Evolutionary conservation across 2,888 invertebrate genomes (phyloP), one percentile per base, ranked within the genome.

Genomic region (Cylloceria caligata): DNA sequence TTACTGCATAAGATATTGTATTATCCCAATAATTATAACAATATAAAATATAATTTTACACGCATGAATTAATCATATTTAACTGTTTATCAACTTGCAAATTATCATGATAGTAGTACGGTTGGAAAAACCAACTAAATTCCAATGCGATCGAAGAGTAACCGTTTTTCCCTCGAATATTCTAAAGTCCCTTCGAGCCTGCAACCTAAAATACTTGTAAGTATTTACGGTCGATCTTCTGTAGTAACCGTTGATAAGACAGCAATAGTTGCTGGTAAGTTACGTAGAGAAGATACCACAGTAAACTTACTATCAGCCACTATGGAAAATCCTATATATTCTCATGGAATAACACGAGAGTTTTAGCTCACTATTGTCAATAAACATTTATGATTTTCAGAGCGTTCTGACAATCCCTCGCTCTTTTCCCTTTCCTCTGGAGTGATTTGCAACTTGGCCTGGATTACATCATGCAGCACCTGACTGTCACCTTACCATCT

Each of bases 391-490:
- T 13, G 13, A 24, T 11, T 30, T 30, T 6, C 16, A 1, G 4
- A 57, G n/a, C 0, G 16, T 30, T n/a, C 6, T 6, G n/a, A 6
- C 1, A 57, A 30, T 57, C 5, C 21, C 13, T 19, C 36, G 3
- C n/a, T 19, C 6, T 2, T 19, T 21, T 5, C 19, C 34, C 36
- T n/a, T 30, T 49, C 30, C 62, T 13, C 24, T 34, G 19, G 16
- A 36, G 13, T 30, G 67, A 49, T 47, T 13, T 16, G 67, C 16
- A 9, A 16, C 11, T 11, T 9, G n/a, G 7, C 11, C 47, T 16
- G 34, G 49, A 16, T 68, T 60, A 36, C 76, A 69, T 77, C 69
- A 69, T 69, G 11, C n/a, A n/a, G n/a, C 76, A 68, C 60, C 68
- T 62, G 76, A 69, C 36, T 49, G 42, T 24, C 11, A 6, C 19